Conservation (phyloP, 2,888 invertebrate species). For the Drosophila paranaensis region DNA sequence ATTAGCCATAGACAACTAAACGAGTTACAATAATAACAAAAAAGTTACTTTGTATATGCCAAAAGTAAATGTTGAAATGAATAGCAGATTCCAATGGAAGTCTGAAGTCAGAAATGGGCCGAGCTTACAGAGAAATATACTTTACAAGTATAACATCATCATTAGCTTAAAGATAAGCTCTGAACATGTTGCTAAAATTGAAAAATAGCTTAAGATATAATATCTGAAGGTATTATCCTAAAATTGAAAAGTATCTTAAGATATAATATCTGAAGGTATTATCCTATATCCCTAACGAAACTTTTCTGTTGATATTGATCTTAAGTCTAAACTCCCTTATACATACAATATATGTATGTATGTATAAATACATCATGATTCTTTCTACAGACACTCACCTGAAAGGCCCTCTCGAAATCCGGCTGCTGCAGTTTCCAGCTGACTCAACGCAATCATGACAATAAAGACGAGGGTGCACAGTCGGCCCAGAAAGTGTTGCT, state of each 20-base stretch:
- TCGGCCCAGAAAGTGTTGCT: constrained; percentile 20
- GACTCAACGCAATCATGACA: constrained; percentile 46
- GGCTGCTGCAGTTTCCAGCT: constrained; percentile 41
- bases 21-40: constrained; percentile 7
- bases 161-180: background rate
- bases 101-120: background rate
- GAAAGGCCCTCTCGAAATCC: constrained; percentile 50
- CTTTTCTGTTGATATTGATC: background rate
- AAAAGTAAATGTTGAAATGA: constrained; percentile 7
- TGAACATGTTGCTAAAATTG: no score
- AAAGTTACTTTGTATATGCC: constrained; percentile 1
- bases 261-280: background rate
- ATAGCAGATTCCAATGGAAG: background rate
- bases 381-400: constrained; percentile 50
- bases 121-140: background rate
- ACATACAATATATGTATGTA: no score
- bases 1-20: constrained; percentile 12
- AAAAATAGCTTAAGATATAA: background rate
- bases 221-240: background rate
- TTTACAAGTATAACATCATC: no score
- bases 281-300: background rate
- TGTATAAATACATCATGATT: no score
- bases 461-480: constrained; percentile 28
- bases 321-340: background rate
- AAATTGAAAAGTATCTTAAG: background rate